These are phyloP conservation scores for Amaurobius ferox DNA, from an alignment of 2,888 invertebrate genomes.

Conservation along the genomic window DNA sequence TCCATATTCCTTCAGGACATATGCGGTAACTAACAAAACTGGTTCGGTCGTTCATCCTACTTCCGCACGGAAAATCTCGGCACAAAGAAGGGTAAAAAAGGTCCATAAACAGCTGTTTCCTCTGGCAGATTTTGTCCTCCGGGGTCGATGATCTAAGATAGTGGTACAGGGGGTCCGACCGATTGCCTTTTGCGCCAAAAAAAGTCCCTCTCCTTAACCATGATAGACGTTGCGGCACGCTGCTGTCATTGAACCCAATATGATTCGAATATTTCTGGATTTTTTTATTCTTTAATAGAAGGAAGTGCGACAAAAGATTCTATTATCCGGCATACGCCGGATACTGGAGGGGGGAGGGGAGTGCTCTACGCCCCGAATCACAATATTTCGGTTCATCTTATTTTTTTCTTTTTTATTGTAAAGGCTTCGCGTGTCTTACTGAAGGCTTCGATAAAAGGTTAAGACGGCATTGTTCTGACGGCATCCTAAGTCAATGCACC, in stretches of 20 bases:
- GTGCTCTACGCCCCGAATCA: neutral
- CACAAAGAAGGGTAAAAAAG: conserved; percentile 9
- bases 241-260: conserved; percentile 46
- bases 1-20: neutral
- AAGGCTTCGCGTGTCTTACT: neutral
- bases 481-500: conserved; percentile 4
- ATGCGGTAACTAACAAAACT: neutral
- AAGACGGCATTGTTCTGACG: neutral
- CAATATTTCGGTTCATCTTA: conserved; percentile 19
- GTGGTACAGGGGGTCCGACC: conserved; percentile 22
- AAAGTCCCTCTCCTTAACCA: neutral
- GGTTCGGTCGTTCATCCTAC: conserved; percentile 37
- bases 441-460: neutral
- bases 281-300: conserved; percentile 17
- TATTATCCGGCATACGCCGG: conserved; percentile 38
- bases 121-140: conserved; percentile 25
- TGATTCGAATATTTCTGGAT: conserved; percentile 12
- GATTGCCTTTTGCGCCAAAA: conserved; percentile 56
- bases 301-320: conserved; percentile 36
- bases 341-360: conserved; percentile 24
- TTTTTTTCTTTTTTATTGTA: too few species aligned
- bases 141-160: conserved; percentile 20
- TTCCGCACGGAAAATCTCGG: conserved; percentile 35
- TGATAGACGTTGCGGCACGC: neutral
- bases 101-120: conserved; percentile 55